These are phyloP conservation scores for Motacilla alba DNA, from an alignment of 2,113 vertebrate species.

Conservation along the genomic window DNA sequence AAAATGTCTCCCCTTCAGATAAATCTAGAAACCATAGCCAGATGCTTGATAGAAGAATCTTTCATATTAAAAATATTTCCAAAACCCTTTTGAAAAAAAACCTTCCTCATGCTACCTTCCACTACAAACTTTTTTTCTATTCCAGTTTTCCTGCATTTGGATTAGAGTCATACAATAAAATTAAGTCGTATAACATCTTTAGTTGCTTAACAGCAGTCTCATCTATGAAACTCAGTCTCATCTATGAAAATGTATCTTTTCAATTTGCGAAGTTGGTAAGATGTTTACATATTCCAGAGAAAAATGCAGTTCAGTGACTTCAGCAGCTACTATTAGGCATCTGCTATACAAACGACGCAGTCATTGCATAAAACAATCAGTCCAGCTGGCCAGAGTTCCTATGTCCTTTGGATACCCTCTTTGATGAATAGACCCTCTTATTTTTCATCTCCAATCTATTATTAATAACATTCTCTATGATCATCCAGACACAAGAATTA, in stretches of 20 bases:
- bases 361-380: slow-evolving; percentile 19
- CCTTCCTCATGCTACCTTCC: neutral
- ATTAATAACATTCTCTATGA: slow-evolving; percentile 46
- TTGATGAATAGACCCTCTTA: slow-evolving; percentile 13
- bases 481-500: slow-evolving; percentile 38
- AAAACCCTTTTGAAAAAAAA: neutral
- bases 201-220: neutral
- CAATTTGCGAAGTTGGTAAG: neutral
- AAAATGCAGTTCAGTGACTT: slow-evolving; percentile 14
- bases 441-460: slow-evolving; percentile 28
- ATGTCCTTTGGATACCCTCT: neutral
- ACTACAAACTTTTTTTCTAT: neutral
- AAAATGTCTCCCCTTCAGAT: neutral
- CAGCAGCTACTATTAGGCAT: neutral
- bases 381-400: neutral
- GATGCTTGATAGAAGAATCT: neutral
- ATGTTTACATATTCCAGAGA: neutral
- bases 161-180: neutral
- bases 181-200: neutral
- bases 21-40: neutral
- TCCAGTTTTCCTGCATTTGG: neutral
- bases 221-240: neutral
- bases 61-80: neutral
- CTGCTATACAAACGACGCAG: neutral
- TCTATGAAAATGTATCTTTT: neutral